Conservation (phyloP, 2,113 vertebrate genomes). For the Talpa occidentalis region DNA sequence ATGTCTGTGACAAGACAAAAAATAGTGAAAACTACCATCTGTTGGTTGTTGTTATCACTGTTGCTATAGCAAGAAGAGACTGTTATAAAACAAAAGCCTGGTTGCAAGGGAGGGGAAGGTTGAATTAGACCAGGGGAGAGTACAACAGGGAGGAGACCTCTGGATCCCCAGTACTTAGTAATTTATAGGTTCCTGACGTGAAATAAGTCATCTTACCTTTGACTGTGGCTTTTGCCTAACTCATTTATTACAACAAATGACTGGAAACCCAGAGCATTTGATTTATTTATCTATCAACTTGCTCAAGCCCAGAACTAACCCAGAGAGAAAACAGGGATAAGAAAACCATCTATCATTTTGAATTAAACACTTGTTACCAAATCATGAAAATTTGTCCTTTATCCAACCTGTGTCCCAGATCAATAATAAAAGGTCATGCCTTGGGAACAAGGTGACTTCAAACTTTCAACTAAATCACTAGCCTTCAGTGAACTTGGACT, state of each 20-base stretch:
- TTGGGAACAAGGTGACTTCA: slow-evolving; percentile 27
- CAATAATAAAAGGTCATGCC: slow-evolving; percentile 56
- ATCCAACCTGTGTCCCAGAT: slow-evolving; percentile 49
- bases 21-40: neutral
- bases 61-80: neutral
- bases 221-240: slow-evolving; percentile 53
- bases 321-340: slow-evolving; percentile 51
- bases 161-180: neutral
- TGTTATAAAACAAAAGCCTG: neutral
- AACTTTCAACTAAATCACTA: slow-evolving; percentile 8
- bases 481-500: neutral
- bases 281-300: slow-evolving; percentile 69
- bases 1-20: neutral
- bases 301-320: slow-evolving; percentile 48
- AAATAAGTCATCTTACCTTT: slow-evolving; percentile 53
- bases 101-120: neutral
- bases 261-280: slow-evolving; percentile 45
- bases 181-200: slow-evolving; percentile 36
- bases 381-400: slow-evolving; percentile 66
- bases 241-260: slow-evolving; percentile 62
- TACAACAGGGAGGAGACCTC: neutral
- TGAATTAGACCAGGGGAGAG: neutral
- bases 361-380: slow-evolving; percentile 70
- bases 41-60: neutral
- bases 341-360: slow-evolving; percentile 64